Evolutionary conservation across 2,888 invertebrate species (phyloP), one percentile per base, ranked within the genome.

Genomic region (Orthosia cruda): DNA sequence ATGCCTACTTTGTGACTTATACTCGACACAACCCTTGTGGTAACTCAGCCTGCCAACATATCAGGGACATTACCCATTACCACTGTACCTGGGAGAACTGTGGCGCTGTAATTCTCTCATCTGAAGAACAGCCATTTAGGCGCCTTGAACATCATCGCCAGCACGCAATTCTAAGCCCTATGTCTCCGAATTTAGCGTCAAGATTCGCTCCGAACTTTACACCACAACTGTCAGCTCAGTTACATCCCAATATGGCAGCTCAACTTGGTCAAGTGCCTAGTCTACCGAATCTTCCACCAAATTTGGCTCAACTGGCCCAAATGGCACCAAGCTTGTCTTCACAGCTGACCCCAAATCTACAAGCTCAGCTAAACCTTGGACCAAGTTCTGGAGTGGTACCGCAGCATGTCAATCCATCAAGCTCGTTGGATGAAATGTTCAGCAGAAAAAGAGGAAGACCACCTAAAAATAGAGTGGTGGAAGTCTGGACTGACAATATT

Each of bases 381-480:
- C 94, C 95, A 13, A 95, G 92, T 62, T 92, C 95, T 57, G 92
- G 91, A 45, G 90, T 95, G 2, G 92, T 93, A 0, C 95, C 95
- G 0, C 96, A 96, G 50, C 96, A 96, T 23, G 91, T 95, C 0
- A 96, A 95, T 64, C 95, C 97, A 49, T 97, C 98, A 9, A 98
- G 98, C 80, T 98, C 98, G 52, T 97, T 99, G 86, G 99, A 99
- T 93, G 99, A 99, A 69, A 98, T 99, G 97, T 99, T 99, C 92
- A 98, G 99, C 93, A 97, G 99, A 77, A 99, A 99, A 90, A 97
- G 99, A 49, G 99, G 99, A 61, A 97, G 99, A 79, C 99, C 99
- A n/a, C 99, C 99, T 18, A 99, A 99, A 96, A 99, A 99, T 93
- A 97, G 99, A 0, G 98, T 99, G 18, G 99, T 99, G 57, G 99